phyloP scores from a whole-genome alignment of 2,888 invertebrate genomes.

The Tachina lurida region DNA sequence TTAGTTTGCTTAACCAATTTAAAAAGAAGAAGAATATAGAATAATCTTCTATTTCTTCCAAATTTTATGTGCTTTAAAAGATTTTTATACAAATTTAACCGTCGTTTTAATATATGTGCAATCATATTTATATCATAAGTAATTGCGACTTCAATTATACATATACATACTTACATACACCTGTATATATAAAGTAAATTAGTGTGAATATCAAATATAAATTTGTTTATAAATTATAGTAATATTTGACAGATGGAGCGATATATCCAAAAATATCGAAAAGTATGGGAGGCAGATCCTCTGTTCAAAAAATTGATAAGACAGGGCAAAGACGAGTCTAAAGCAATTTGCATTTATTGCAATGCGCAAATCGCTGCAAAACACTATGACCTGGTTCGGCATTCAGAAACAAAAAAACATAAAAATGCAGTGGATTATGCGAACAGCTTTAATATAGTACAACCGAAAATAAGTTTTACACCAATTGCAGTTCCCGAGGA shows the following conservation, averaged over 20 bases:
- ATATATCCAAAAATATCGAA: neutral
- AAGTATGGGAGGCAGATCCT: neutral
- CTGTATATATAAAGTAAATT: neutral
- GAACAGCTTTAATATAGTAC: too few species aligned
- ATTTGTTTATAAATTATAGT: neutral
- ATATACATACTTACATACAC: too few species aligned
- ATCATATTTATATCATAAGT: neutral
- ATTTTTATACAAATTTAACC: neutral
- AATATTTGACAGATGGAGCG: neutral
- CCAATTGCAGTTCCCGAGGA: neutral
- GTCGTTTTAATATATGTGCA: neutral
- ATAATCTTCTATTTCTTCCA: neutral
- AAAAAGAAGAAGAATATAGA: too few species aligned
- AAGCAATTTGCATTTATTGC: conserved; percentile 1
- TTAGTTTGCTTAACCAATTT: too few species aligned
- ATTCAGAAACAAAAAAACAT: neutral
- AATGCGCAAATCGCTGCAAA: neutral
- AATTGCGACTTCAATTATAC: neutral
- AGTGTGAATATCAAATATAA: neutral
- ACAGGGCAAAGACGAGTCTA: neutral
- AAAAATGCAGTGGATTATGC: neutral
- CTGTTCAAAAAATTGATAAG: neutral
- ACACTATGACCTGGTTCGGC: neutral
- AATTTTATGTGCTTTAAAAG: conserved; percentile 1
- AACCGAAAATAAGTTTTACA: neutral